A percentile compares a stretch with the other conserved stretches of the same genome.
Evolutionary conservation across 2,113 vertebrate genomes (phyloP).

Genomic region (Cyanistes caeruleus): DNA sequence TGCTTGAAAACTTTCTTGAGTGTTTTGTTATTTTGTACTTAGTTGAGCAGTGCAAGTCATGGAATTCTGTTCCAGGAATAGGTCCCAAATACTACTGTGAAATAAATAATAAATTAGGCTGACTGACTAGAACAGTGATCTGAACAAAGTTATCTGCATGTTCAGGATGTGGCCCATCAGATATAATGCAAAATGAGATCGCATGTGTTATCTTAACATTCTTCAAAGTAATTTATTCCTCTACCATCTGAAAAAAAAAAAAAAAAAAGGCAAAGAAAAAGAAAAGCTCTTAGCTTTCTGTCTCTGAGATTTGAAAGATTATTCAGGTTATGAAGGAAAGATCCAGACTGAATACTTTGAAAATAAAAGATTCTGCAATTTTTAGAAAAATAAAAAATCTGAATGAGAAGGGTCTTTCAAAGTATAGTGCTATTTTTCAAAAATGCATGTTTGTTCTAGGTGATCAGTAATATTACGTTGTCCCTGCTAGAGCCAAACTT

Average conservation of each 20-base stretch:
- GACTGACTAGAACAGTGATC: not conserved
- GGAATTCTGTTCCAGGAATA: not conserved
- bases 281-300: not conserved
- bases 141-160: not conserved
- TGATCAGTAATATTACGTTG: conserved; percentile 43
- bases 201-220: not conserved
- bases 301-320: conserved; percentile 4
- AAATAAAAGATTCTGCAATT: not conserved
- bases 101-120: not conserved
- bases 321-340: not conserved
- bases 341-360: not conserved
- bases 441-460: conserved; percentile 4
- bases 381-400: not conserved
- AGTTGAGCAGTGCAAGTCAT: not conserved
- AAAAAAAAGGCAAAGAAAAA: not conserved
- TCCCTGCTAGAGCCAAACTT: conserved; percentile 18
- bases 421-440: not conserved
- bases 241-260: not conserved
- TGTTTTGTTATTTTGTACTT: not conserved
- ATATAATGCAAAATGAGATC: not conserved
- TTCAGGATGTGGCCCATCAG: not conserved
- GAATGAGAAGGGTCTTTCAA: not conserved
- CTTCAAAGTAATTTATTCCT: conserved; percentile 23
- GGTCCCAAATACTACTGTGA: not conserved
- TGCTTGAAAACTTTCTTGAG: not conserved